These are phyloP conservation scores for Caenorhabditis drosophilae DNA, from an alignment of 2,888 invertebrate species.

Conservation along the genomic window DNA sequence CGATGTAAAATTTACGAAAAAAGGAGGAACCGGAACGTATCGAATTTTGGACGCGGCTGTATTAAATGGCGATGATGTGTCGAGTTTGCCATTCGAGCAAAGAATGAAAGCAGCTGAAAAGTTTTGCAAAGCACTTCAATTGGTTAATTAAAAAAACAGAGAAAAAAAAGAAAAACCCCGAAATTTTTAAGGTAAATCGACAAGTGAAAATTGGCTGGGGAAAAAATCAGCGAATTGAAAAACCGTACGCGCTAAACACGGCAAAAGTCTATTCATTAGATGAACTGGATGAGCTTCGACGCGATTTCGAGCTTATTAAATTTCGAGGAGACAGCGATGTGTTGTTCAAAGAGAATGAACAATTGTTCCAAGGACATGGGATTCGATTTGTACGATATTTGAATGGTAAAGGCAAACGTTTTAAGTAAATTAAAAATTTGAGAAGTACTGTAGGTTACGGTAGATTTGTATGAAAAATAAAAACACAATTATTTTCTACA, in stretches of 20 bases:
- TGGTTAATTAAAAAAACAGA: slow-evolving; percentile 26
- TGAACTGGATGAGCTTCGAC: slow-evolving; percentile 9
- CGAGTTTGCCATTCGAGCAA: slow-evolving; percentile 42
- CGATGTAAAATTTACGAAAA: background rate
- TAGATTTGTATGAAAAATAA: no score
- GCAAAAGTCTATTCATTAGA: slow-evolving; percentile 6
- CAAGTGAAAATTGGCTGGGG: slow-evolving; percentile 22
- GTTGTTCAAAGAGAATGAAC: slow-evolving; percentile 22
- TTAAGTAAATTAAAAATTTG: background rate
- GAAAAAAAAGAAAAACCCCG: background rate
- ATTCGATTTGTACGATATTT: slow-evolving; percentile 31
- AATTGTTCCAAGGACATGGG: slow-evolving; percentile 8
- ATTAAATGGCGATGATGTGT: slow-evolving; percentile 61
- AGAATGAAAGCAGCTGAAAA: slow-evolving; percentile 55
- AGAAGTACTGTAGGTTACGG: no score
- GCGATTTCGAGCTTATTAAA: slow-evolving; percentile 6
- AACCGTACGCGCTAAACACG: background rate
- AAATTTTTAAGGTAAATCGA: slow-evolving; percentile 18
- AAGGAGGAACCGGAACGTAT: background rate
- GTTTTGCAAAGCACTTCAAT: slow-evolving; percentile 47
- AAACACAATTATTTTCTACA: no score
- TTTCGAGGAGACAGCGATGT: slow-evolving; percentile 9
- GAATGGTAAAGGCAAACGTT: slow-evolving; percentile 14
- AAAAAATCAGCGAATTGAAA: background rate
- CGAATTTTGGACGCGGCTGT: slow-evolving; percentile 63